Percentiles rank a stretch among this genome's conserved stretches.
Conservation (phyloP, 2,113 vertebrate genomes). For the Butastur rufipennis region DNA sequence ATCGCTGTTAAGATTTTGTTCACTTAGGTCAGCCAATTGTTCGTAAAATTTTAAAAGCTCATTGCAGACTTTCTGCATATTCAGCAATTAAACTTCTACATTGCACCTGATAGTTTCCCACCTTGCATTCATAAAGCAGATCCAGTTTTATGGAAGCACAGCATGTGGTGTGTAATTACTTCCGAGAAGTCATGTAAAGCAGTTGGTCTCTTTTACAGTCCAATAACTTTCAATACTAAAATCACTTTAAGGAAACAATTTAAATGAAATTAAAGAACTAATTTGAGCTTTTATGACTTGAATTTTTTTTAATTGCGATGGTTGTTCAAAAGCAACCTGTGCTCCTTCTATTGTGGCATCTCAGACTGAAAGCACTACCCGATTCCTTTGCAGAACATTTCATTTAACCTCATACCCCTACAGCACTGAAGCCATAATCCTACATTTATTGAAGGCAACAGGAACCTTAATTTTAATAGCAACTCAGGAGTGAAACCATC, state of each 20-base stretch:
- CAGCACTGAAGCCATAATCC: background rate
- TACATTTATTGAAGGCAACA: background rate
- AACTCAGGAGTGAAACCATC: background rate
- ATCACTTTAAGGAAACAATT: conserved; percentile 20
- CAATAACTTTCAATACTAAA: conserved; percentile 42
- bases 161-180: conserved; percentile 19
- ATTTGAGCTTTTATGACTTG: background rate
- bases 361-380: background rate
- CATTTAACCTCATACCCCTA: background rate
- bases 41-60: background rate
- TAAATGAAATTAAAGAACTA: conserved; percentile 21
- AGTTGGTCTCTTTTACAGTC: conserved; percentile 38
- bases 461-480: background rate
- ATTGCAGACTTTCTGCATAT: background rate
- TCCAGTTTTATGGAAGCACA: background rate
- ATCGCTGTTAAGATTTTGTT: background rate
- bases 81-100: background rate
- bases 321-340: background rate
- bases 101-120: background rate
- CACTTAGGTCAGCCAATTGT: background rate
- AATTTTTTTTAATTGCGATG: background rate
- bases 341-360: background rate
- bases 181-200: background rate
- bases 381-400: background rate
- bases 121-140: background rate